Evolutionary conservation across 2,888 invertebrate genomes (phyloP), one percentile per base, ranked within the genome.

Genomic region (Synanthedon formicaeformis): DNA sequence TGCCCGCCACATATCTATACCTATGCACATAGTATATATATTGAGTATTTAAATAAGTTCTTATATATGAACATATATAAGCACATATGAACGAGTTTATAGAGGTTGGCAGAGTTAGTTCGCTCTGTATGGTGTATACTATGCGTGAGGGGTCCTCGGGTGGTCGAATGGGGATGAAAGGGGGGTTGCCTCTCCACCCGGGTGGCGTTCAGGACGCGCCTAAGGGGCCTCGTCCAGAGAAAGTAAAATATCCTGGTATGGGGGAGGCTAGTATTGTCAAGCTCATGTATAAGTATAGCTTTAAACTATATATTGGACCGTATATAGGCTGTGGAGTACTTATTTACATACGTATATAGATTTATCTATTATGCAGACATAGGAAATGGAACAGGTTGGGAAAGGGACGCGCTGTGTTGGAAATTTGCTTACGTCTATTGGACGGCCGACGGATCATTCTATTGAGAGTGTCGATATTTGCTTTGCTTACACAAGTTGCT

Each of bases 261-360:
- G 75, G 84, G 86, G 83, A 76, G 84, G 83, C 85, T 83, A 86
- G 84, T 81, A 87, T 85, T 87, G 86, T 87, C 86, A 87, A 85
- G 80, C 74, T 77, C 67, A 81, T 81, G 73, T 81, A 84, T 82
- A 86, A 67, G 73, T 84, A 85, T 84, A 86, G 81, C 81, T 86
- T 87, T 85, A 84, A 86, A 86, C 85, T 86, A 85, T 83, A 84
- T 83, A 81, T 83, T 67, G 78, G 71, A 67, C 69, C 74, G 71
- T 81, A 75, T 78, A 78, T 75, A 75, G 73, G 64, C 72, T 69
- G 69, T 67, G 71, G 74, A 77, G 75, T 78, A 76, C 81, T 80
- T 84, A 85, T 85, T 86, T 86, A 84, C 84, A 84, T 86, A 82
- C 73, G 71, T 84, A 81, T 77, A 80, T 81, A 82, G 72, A 78